These are phyloP conservation scores for Diplodus sargus DNA, from an alignment of 2,797 vertebrate genomes.

Conservation along the genomic window DNA sequence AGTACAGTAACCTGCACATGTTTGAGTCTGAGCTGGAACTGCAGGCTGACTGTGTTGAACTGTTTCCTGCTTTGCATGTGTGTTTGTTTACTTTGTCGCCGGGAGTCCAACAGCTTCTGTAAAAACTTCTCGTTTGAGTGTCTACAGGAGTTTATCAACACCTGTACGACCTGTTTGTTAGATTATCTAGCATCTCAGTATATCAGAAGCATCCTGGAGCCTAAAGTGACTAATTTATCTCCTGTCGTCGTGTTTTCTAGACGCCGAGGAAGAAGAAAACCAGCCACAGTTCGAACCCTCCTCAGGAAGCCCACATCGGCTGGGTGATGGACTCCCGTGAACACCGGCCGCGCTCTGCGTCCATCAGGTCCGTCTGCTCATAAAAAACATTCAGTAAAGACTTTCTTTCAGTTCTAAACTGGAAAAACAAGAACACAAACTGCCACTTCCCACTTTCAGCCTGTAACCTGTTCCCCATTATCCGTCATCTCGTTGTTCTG, in stretches of 20 bases:
- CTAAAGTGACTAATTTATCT: background rate
- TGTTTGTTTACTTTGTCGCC: background rate
- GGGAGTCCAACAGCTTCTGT: background rate
- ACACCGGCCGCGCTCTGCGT: slow-evolving; percentile 88
- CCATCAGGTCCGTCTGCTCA: slow-evolving; percentile 86
- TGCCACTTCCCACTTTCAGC: background rate
- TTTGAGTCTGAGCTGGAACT: background rate
- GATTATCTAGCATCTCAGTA: too few relatives aligned
- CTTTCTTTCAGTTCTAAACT: background rate
- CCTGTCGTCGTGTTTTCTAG: slow-evolving; percentile 70
- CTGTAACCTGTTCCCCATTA: too few relatives aligned
- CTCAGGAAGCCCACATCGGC: slow-evolving; percentile 92
- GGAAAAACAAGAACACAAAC: background rate
- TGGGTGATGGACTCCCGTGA: slow-evolving; percentile 98
- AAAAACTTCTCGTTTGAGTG: background rate
- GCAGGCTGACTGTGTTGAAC: background rate
- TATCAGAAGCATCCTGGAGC: background rate
- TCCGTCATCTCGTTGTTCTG: background rate
- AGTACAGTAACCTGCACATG: too few relatives aligned
- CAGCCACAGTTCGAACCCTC: slow-evolving; percentile 91
- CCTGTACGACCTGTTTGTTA: too few relatives aligned
- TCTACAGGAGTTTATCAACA: too few relatives aligned
- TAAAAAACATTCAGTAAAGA: background rate
- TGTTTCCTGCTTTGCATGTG: slow-evolving; percentile 5
- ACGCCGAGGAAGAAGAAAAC: slow-evolving; percentile 93